Evolutionary conservation across 2,113 vertebrate species (phyloP), one percentile per base, ranked within the genome.

Genomic region (Columba janthina): DNA sequence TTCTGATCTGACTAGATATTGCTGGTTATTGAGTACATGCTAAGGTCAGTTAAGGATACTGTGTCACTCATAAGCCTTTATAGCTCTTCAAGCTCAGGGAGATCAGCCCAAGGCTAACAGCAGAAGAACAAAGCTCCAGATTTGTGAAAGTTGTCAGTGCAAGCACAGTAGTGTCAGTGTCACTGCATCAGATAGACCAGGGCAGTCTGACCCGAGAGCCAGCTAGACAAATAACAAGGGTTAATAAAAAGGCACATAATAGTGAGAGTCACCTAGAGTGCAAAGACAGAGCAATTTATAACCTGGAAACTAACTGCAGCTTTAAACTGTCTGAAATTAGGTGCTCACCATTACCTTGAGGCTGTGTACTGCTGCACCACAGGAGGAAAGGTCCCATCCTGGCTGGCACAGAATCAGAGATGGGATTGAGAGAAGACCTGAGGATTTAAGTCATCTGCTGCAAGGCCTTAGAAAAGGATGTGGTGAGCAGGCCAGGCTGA

Each of bases 1-100:
- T 72, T 86, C 31, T 72, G 34, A 50, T 48, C 11, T 58, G 65
- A 74, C 26, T 40, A 79, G 60, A 46, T 22, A 56, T 40, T 78
- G 12, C 61, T 70, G 53, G 20, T 15, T 58, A 82, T 6, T 15
- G 25, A 94, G 48, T 26, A 38, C 13, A 2, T 42, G 60, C n/a
- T 90, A 51, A 90, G 87, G 88, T 91, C 84, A 93, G 8, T 54
- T 95, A 88, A 94, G 95, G 93, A 88, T 42, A 94, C 34, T 10
- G 32, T 65, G 87, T 78, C 70, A 71, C 57, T 53, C 82, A 56
- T 75, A 94, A 96, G 71, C 54, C 74, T 82, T 73, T 84, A 42
- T 2, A 54, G 83, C 71, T 93, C 66, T 54, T 86, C 36, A 21
- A 77, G 36, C 64, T 86, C 51, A 83, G 42, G 83, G 62, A 84